These are phyloP conservation scores for Ciconia maguari DNA, from an alignment of 2,113 vertebrate species.

Conservation along the genomic window DNA sequence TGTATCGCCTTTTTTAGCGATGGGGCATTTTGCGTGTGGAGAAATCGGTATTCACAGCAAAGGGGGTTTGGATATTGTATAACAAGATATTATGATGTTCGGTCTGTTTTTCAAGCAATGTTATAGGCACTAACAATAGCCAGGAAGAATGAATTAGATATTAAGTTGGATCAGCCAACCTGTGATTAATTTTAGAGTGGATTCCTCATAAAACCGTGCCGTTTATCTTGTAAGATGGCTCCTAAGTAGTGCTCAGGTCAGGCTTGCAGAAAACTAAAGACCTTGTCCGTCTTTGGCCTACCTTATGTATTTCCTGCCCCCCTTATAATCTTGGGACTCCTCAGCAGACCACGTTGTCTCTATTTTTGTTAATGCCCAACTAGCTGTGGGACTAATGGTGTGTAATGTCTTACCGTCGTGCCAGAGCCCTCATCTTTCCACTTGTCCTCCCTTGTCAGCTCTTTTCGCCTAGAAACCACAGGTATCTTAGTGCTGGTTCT, in stretches of 20 bases:
- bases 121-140: background rate
- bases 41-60: background rate
- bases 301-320: background rate
- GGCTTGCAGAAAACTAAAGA: background rate
- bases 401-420: background rate
- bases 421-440: background rate
- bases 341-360: background rate
- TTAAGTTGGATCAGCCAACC: background rate
- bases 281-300: background rate
- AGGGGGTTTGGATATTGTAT: background rate
- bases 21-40: background rate
- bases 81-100: background rate
- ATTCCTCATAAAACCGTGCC: background rate
- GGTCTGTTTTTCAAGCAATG: background rate
- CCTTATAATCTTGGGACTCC: background rate
- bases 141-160: background rate
- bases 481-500: background rate
- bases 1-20: background rate
- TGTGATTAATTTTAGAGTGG: background rate
- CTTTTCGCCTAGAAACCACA: background rate
- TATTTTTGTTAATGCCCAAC: background rate
- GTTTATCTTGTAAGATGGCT: background rate
- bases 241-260: background rate
- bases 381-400: background rate
- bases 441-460: background rate